Base-by-base conservation (phyloP, 2,113 vertebrate species). In the Spermophilus dauricus region DNA sequence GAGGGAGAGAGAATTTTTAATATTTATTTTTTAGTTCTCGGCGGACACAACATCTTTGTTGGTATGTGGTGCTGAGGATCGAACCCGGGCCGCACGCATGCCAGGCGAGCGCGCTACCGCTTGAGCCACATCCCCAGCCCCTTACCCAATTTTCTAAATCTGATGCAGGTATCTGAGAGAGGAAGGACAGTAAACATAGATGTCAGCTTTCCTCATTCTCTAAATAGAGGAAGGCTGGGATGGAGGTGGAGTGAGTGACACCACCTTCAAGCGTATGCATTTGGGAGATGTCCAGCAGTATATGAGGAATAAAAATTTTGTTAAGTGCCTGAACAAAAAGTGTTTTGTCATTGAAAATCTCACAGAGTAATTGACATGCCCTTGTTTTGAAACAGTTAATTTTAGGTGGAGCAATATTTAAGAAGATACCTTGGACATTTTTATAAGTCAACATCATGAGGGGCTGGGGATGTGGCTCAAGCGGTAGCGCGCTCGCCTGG, bases 231-330 rank as follows among this genome's bases (percentile, higher is more conserved):
- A 28, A 65, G 4, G 1, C 0, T 24, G 11, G 5, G 4, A 30
- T 2, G 24, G 39, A 82, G 5, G 1, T 39, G 8, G 3, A 58
- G 11, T 37, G 1, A 51, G 11, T 6, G 4, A 30, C 13, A 0
- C 0, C 1, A 34, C 69, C 14, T 20, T 20, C 20, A 11, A 22
- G 4, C 3, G 17, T 8, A 20, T 6, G 11, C 5, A 51, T 51
- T 7, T 30, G 22, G 34, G 61, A 24, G 1, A 37, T 34, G 11
- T 51, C 4, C 13, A 34, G 13, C 17, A 26, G 4, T 16, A 1
- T n/a, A 69, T 28, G 39, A 70, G 17, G 14, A 73, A 5, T 26
- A 56, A 69, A 42, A 17, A 34, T 45, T 67, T 26, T 51, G 86
- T 75, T 83, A 56, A 56, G 13, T 24, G 4, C 8, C n/a, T n/a